Conservation (phyloP, 2,888 invertebrate species). For the Gastrophysa polygoni region DNA sequence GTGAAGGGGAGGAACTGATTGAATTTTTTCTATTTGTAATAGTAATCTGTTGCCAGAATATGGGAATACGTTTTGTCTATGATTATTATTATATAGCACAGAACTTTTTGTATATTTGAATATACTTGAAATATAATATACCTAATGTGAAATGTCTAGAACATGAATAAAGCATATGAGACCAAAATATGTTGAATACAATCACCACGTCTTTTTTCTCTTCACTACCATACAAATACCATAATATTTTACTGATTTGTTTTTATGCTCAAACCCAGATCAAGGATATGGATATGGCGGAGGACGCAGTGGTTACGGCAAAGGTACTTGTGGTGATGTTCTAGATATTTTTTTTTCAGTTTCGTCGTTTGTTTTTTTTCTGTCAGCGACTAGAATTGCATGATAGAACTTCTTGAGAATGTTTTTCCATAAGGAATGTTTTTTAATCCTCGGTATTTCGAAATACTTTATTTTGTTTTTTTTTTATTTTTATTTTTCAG, state of each 20-base stretch:
- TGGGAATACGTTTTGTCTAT: too few relatives aligned
- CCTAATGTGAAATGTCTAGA: slow-evolving; percentile 43
- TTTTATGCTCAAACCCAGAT: slow-evolving; percentile 65
- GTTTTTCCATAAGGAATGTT: too few relatives aligned
- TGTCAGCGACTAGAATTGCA: neutral
- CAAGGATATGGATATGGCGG: slow-evolving; percentile 89
- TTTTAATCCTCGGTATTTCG: too few relatives aligned
- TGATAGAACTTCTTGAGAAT: too few relatives aligned
- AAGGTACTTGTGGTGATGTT: slow-evolving; percentile 68
- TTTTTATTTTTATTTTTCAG: too few relatives aligned
- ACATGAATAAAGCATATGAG: slow-evolving; percentile 70
- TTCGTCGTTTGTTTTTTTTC: neutral
- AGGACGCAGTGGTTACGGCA: slow-evolving; percentile 84
- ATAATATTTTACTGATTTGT: slow-evolving; percentile 51
- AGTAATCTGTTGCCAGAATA: neutral
- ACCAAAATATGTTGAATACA: neutral
- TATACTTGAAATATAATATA: neutral
- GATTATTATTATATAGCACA: neutral
- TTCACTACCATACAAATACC: neutral
- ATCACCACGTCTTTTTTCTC: neutral
- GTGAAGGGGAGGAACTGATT: neutral
- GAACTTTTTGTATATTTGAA: neutral
- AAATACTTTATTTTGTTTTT: too few relatives aligned
- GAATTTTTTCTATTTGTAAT: neutral
- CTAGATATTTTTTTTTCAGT: neutral